Conservation (phyloP, 2,797 vertebrate genomes). For the Discoglossus pictus region DNA sequence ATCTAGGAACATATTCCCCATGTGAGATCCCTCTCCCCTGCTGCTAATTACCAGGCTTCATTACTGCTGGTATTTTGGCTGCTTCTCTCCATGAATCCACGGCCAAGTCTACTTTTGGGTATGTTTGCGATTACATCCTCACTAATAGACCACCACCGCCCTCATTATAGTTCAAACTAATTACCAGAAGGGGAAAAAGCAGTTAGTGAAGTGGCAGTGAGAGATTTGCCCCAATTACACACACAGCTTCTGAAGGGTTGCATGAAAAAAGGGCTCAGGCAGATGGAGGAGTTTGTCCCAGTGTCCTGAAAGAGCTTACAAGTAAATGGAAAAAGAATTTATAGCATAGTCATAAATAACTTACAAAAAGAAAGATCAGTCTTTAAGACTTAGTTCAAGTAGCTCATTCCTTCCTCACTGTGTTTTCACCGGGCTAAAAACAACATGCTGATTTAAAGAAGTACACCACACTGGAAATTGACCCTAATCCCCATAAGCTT, state of each 20-base stretch:
- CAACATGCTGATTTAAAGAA: too few relatives aligned
- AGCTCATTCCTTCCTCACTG: too few relatives aligned
- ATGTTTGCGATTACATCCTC: slow-evolving; percentile 18
- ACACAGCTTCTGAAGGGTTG: slow-evolving; percentile 1
- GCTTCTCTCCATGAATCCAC: background rate
- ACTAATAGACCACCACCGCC: slow-evolving; percentile 5
- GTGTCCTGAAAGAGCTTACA: background rate
- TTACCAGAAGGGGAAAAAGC: slow-evolving; percentile 18
- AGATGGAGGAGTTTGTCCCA: background rate
- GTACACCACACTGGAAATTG: too few relatives aligned
- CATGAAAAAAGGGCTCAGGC: slow-evolving; percentile 14
- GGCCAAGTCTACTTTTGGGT: slow-evolving; percentile 3
- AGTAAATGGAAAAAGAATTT: background rate
- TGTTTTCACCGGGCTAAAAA: too few relatives aligned
- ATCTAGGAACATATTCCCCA: slow-evolving; percentile 19
- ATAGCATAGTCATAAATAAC: background rate
- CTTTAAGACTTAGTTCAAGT: too few relatives aligned
- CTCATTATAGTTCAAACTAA: slow-evolving; percentile 19
- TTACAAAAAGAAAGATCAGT: background rate
- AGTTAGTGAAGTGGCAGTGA: slow-evolving; percentile 13
- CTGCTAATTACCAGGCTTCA: slow-evolving; percentile 23
- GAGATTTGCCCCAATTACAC: slow-evolving; percentile 20
- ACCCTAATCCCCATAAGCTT: too few relatives aligned
- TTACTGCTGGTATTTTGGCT: slow-evolving; percentile 13
- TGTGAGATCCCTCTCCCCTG: slow-evolving; percentile 11